Conservation (phyloP, 1,140 invertebrate genomes). For the Bombyx mori region DNA sequence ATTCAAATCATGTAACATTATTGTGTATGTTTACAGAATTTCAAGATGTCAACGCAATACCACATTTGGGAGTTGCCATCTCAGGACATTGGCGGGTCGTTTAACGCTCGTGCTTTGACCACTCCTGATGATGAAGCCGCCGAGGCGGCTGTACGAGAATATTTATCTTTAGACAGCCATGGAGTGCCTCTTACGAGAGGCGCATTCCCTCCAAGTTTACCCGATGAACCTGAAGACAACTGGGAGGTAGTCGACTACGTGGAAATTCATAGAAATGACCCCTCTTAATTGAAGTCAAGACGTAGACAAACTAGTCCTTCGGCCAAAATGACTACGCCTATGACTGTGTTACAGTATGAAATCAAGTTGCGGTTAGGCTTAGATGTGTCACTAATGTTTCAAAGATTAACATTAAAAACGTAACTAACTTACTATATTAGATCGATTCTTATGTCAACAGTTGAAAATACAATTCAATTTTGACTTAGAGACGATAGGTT, state of each 20-base stretch:
- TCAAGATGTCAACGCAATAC: conserved; percentile 71
- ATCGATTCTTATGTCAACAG: too few relatives aligned
- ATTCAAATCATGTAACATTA: too few relatives aligned
- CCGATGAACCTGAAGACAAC: conserved; percentile 53
- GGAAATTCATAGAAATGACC: conserved; percentile 33
- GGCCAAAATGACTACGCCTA: not conserved
- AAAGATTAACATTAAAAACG: too few relatives aligned
- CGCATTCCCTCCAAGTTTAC: conserved; percentile 53
- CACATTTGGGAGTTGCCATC: conserved; percentile 60
- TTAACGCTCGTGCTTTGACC: conserved; percentile 70
- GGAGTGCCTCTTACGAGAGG: conserved; percentile 74
- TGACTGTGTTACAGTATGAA: not conserved
- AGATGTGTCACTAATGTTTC: too few relatives aligned
- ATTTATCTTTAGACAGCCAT: conserved; percentile 73
- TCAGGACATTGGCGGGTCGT: conserved; percentile 71
- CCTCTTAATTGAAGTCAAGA: not conserved
- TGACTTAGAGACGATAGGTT: too few relatives aligned
- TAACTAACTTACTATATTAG: too few relatives aligned
- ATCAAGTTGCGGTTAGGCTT: too few relatives aligned
- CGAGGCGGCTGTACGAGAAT: conserved; percentile 70
- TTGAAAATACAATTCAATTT: too few relatives aligned
- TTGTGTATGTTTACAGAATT: conserved; percentile 54
- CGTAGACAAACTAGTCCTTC: not conserved
- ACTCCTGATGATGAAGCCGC: conserved; percentile 57
- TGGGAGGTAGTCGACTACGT: conserved; percentile 65